These are phyloP conservation scores for Agriopis marginaria DNA, from an alignment of 2,888 invertebrate genomes.

Conservation along the genomic window DNA sequence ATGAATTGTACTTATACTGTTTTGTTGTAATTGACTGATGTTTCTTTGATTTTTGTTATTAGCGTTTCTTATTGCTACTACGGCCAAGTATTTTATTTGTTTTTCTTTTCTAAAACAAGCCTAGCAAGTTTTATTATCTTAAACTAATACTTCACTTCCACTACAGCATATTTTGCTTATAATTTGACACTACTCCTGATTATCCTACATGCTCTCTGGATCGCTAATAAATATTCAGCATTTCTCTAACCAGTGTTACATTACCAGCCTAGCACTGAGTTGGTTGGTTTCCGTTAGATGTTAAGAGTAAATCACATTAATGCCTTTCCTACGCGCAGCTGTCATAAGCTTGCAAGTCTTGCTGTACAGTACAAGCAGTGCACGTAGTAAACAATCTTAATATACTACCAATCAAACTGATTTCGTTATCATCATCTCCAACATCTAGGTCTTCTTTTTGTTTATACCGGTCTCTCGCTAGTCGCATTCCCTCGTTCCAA, in stretches of 20 bases:
- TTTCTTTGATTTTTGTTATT: background rate
- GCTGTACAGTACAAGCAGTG: constrained; percentile 12
- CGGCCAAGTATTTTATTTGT: too few relatives aligned
- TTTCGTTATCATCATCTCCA: too few relatives aligned
- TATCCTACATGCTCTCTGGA: constrained; percentile 35
- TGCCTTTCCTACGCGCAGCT: constrained; percentile 57
- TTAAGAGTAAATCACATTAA: constrained; percentile 65
- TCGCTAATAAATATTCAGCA: constrained; percentile 42
- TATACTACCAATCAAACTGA: background rate
- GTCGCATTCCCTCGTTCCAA: too few relatives aligned
- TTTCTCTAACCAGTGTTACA: constrained; percentile 49
- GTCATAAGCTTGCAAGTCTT: constrained; percentile 46
- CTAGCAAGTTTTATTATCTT: too few relatives aligned
- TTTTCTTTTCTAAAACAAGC: too few relatives aligned
- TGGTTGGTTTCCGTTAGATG: constrained; percentile 53
- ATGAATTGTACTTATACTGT: background rate
- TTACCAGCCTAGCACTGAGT: constrained; percentile 45
- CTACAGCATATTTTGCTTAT: constrained; percentile 9
- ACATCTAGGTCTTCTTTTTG: too few relatives aligned
- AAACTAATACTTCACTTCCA: too few relatives aligned
- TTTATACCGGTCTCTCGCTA: too few relatives aligned
- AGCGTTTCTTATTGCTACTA: background rate
- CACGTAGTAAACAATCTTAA: constrained; percentile 10
- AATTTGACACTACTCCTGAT: constrained; percentile 21
- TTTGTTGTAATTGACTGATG: background rate